A percentile compares a stretch with the other conserved stretches of the same genome.
Evolutionary conservation across 2,888 invertebrate genomes (phyloP).

Genomic region (Ectropis crepuscularia): DNA sequence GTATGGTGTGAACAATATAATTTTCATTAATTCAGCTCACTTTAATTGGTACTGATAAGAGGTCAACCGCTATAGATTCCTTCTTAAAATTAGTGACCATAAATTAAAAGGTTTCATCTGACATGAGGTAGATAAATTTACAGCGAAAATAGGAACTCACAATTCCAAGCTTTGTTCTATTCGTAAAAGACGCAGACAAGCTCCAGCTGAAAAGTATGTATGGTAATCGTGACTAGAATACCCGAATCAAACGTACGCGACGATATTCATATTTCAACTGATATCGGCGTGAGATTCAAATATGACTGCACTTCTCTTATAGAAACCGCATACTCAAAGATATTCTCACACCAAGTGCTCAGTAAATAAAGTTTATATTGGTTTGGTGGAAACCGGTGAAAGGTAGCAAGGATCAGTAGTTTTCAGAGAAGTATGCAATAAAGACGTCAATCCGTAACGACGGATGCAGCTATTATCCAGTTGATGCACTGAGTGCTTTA

Average conservation of each 20-base stretch:
- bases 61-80: too few relatives aligned
- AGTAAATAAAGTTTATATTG: constrained; percentile 17
- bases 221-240: constrained; percentile 60
- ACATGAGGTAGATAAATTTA: background rate
- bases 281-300: constrained; percentile 59
- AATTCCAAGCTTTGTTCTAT: constrained; percentile 16
- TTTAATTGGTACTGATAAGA: too few relatives aligned
- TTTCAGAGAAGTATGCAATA: constrained; percentile 63
- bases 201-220: constrained; percentile 46
- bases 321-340: constrained; percentile 23
- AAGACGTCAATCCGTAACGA: constrained; percentile 69
- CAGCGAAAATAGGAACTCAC: background rate
- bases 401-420: constrained; percentile 44
- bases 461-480: constrained; percentile 68
- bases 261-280: constrained; percentile 69
- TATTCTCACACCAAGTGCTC: constrained; percentile 16
- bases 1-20: too few relatives aligned
- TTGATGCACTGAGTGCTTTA: constrained; percentile 67
- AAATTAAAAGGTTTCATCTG: background rate
- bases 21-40: too few relatives aligned
- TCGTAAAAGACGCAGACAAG: constrained; percentile 14
- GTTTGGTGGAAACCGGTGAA: constrained; percentile 36
- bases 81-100: background rate
- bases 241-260: constrained; percentile 55
- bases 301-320: constrained; percentile 47